These are phyloP conservation scores for Aulostomus chinensis DNA, from an alignment of 2,797 vertebrate species.

Conservation along the genomic window DNA sequence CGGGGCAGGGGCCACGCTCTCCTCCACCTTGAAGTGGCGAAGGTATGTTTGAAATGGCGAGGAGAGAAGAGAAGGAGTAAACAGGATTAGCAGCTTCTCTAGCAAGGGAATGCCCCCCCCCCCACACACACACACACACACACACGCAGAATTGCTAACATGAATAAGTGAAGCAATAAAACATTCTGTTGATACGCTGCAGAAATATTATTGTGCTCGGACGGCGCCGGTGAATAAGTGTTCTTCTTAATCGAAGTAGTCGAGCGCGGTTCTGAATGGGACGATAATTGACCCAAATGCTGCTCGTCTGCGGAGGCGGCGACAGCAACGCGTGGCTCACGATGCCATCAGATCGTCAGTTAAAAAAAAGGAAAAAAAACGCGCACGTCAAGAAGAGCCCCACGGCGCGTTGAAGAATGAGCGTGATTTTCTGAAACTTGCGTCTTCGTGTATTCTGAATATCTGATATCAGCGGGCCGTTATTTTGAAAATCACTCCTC, in stretches of 20 bases:
- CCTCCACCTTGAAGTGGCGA: slow-evolving; percentile 68
- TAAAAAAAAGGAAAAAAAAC: slow-evolving; percentile 40
- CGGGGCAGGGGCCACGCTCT: slow-evolving; percentile 50
- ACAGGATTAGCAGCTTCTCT: slow-evolving; percentile 76
- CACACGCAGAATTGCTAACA: slow-evolving; percentile 70
- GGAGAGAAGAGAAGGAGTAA: slow-evolving; percentile 63
- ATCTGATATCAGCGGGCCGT: slow-evolving; percentile 68
- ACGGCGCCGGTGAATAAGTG: slow-evolving; percentile 43
- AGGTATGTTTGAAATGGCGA: slow-evolving; percentile 64
- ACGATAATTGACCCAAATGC: slow-evolving; percentile 68
- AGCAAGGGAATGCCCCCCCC: slow-evolving; percentile 47
- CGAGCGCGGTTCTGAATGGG: slow-evolving; percentile 50
- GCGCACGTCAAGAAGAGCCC: slow-evolving; percentile 67
- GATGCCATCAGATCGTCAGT: slow-evolving; percentile 48
- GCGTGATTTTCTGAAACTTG: slow-evolving; percentile 81
- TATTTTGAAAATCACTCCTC: slow-evolving; percentile 62
- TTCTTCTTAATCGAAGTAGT: slow-evolving; percentile 54
- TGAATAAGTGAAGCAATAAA: slow-evolving; percentile 79
- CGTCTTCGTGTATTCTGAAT: slow-evolving; percentile 65
- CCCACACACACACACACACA: slow-evolving; percentile 14
- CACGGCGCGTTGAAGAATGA: slow-evolving; percentile 72
- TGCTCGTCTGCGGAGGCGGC: slow-evolving; percentile 31
- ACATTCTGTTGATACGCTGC: slow-evolving; percentile 56
- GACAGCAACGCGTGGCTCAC: slow-evolving; percentile 57
- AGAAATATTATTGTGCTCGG: slow-evolving; percentile 46